phyloP scores from a whole-genome alignment of 1,140 invertebrate species.

The Carposina sasakii region DNA sequence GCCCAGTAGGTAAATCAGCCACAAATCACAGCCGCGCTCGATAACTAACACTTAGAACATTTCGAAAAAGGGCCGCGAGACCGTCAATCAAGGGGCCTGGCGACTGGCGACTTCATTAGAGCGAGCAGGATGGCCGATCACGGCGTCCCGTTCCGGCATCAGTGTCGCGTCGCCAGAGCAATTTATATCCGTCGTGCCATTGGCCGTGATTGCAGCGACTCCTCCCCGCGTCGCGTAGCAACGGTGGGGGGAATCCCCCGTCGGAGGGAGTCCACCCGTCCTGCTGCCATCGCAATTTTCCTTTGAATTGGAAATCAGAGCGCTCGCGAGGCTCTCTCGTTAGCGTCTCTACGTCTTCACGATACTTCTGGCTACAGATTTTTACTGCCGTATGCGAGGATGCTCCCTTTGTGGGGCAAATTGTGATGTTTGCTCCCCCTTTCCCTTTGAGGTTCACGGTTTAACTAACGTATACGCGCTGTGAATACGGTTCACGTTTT shows the following conservation, averaged over 20 bases:
- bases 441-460: constrained; percentile 1
- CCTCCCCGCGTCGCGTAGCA: constrained; percentile 75
- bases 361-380: constrained; percentile 56
- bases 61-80: constrained; percentile 52
- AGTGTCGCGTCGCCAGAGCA: constrained; percentile 64
- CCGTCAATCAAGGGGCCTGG: constrained; percentile 57
- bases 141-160: constrained; percentile 40
- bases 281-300: constrained; percentile 71
- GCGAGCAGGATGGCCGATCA: constrained; percentile 50
- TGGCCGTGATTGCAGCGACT: constrained; percentile 71
- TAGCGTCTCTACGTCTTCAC: constrained; percentile 62
- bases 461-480: constrained; percentile 2
- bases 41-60: constrained; percentile 44
- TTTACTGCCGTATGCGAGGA: constrained; percentile 44
- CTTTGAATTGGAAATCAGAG: constrained; percentile 75
- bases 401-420: constrained; percentile 43
- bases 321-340: constrained; percentile 47
- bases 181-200: constrained; percentile 75
- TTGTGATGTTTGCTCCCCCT: constrained; percentile 33
- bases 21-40: constrained; percentile 58
- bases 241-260: constrained; percentile 67
- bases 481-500: constrained; percentile 13
- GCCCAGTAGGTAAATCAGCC: constrained; percentile 32
- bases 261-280: constrained; percentile 63
- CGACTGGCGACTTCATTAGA: constrained; percentile 60